These are phyloP conservation scores for Dipodomys merriami DNA, from an alignment of 2,113 vertebrate genomes.

Conservation along the genomic window DNA sequence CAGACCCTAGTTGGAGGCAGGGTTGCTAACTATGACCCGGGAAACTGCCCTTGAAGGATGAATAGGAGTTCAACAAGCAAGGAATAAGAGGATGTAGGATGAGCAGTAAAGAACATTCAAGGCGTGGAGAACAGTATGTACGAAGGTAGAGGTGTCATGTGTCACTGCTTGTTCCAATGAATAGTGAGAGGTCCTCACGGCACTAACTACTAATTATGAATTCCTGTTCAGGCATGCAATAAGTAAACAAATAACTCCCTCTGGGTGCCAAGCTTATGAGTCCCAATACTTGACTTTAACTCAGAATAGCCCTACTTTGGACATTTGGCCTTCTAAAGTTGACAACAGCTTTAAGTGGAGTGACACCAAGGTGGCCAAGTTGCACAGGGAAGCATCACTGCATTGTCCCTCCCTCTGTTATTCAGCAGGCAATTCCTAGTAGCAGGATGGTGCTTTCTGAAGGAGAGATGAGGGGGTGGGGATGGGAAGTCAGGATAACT, in stretches of 20 bases:
- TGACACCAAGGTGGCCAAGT: background rate
- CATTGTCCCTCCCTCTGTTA: background rate
- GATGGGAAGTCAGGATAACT: background rate
- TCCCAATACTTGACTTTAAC: background rate
- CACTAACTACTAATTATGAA: constrained; percentile 33
- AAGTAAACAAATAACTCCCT: constrained; percentile 23
- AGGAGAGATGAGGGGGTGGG: too few species aligned
- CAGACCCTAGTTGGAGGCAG: background rate
- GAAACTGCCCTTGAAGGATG: constrained; percentile 33
- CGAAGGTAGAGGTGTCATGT: background rate
- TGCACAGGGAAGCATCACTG: background rate
- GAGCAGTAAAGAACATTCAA: background rate
- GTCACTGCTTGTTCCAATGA: background rate
- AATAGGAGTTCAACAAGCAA: background rate
- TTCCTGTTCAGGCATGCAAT: background rate
- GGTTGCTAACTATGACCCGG: background rate
- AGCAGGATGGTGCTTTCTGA: background rate
- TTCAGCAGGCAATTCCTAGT: background rate
- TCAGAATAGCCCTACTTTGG: background rate
- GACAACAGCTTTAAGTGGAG: background rate
- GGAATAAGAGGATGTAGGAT: background rate
- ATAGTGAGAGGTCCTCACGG: background rate
- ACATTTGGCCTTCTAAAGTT: background rate
- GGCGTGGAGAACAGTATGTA: background rate
- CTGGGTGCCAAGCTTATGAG: background rate